Conservation (phyloP, 2,888 invertebrate genomes). For the Pteria penguin region DNA sequence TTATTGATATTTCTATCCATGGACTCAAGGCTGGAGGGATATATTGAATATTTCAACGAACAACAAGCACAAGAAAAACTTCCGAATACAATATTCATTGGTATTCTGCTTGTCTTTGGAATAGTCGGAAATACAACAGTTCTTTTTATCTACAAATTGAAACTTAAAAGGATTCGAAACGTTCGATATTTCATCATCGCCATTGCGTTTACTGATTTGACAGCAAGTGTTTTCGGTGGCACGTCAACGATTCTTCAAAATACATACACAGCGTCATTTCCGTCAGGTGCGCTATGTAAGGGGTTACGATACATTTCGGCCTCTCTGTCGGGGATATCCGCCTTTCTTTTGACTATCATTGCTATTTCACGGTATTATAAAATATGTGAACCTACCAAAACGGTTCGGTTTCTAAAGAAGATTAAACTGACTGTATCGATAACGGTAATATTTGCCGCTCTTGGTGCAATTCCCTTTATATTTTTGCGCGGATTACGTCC, state of each 20-base stretch:
- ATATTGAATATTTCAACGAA: too few species aligned
- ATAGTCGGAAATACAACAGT: slow-evolving; percentile 1
- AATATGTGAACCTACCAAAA: too few species aligned
- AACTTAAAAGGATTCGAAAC: slow-evolving; percentile 1
- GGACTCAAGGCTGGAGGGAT: too few species aligned
- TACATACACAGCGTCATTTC: not conserved
- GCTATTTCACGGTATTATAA: not conserved
- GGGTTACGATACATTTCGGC: not conserved
- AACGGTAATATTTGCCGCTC: too few species aligned
- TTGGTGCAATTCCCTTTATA: too few species aligned
- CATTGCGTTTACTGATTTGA: not conserved
- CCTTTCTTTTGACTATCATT: not conserved
- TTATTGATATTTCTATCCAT: too few species aligned
- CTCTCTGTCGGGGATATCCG: not conserved
- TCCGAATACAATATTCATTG: not conserved
- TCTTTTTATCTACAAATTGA: slow-evolving; percentile 4
- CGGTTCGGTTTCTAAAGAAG: too few species aligned
- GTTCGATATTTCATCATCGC: slow-evolving; percentile 1
- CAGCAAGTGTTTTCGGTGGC: not conserved
- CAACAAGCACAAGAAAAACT: too few species aligned
- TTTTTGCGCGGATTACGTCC: too few species aligned
- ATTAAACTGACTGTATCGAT: too few species aligned
- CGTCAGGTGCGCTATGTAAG: slow-evolving; percentile 3
- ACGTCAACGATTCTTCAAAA: slow-evolving; percentile 5
- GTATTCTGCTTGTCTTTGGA: slow-evolving; percentile 1